phyloP scores from a whole-genome alignment of 64 coral and sea anemone genomes.

The Cladopsammia gracilis region DNA sequence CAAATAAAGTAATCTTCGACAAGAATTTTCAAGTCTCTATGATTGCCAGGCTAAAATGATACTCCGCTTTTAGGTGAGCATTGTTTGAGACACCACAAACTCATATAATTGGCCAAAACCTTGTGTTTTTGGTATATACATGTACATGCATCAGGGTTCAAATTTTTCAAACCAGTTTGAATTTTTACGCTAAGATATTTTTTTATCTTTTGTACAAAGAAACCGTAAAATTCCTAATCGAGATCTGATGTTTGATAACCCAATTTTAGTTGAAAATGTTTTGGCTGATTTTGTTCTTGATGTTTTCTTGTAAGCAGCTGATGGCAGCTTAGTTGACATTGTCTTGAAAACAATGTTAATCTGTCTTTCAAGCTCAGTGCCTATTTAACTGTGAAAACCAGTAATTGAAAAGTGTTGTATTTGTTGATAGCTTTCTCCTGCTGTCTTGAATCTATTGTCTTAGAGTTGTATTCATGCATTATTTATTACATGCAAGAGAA shows the following conservation, averaged over 20 bases:
- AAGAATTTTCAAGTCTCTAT: too few species aligned
- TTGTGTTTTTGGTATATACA: too few species aligned
- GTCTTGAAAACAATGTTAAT: not conserved
- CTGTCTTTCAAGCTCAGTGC: not conserved
- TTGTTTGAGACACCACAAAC: too few species aligned
- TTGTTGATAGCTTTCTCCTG: not conserved
- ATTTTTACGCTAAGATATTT: too few species aligned
- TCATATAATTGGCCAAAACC: too few species aligned
- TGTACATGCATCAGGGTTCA: too few species aligned
- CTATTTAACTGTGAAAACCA: not conserved
- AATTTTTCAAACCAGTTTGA: too few species aligned
- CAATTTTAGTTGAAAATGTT: not conserved
- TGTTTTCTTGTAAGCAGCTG: not conserved
- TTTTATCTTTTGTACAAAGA: too few species aligned
- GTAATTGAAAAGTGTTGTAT: not conserved
- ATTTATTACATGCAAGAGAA: not conserved
- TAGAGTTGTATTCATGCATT: not conserved
- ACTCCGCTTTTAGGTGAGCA: too few species aligned
- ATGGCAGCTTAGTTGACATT: not conserved
- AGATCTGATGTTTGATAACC: not conserved
- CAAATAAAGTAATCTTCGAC: too few species aligned
- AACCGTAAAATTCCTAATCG: not conserved
- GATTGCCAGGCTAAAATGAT: too few species aligned
- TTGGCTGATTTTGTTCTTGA: not conserved
- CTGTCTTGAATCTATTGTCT: not conserved